Evolutionary conservation across 1,140 invertebrate species (phyloP), one percentile per base, ranked within the genome.

Genomic region (Prorops nasuta): DNA sequence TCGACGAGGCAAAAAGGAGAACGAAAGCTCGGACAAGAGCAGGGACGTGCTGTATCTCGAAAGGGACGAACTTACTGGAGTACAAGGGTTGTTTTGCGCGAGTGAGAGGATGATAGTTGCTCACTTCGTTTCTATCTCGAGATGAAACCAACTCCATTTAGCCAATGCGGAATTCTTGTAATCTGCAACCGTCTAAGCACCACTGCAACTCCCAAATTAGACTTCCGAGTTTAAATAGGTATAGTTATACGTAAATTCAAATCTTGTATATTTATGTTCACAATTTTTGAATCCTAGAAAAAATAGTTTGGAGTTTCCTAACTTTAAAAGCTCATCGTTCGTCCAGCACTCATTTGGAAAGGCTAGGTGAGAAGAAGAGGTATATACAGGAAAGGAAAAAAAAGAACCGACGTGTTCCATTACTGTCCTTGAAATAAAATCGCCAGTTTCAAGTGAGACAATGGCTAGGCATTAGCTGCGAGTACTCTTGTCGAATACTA

Each of bases 391-490:
- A 43, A n/a, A 42, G 43, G 22, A 22, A 12, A 28, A 17, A 32
- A 21, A 17, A 37, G 8, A 14, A 16, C 17, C 42, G 35, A 36
- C 15, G 32, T 45, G 17, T 9, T n/a, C 55, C 56, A 60, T 69
- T 66, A 62, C 54, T 37, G 63, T 51, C 38, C 40, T 49, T 38
- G 12, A 38, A 53, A 21, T 39, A 44, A 60, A 56, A 56, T 64
- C 52, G 51, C 41, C 45, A 7, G 15, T n/a, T 43, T 38, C 48
- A 31, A 41, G 35, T 20, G 40, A 67, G 67, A 69, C 67, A 71
- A 71, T 67, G 63, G 56, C 43, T 24, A 41, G 54, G 63, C 56
- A 64, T 71, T 69, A 69, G 51, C n/a, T n/a, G 45, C 44, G 53
- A 47, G 54, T 48, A 46, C 56, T 52, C 45, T 18, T n/a, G 28